Evolutionary conservation across 2,888 invertebrate genomes (phyloP).

Genomic region (Scelioninae gen. 2): DNA sequence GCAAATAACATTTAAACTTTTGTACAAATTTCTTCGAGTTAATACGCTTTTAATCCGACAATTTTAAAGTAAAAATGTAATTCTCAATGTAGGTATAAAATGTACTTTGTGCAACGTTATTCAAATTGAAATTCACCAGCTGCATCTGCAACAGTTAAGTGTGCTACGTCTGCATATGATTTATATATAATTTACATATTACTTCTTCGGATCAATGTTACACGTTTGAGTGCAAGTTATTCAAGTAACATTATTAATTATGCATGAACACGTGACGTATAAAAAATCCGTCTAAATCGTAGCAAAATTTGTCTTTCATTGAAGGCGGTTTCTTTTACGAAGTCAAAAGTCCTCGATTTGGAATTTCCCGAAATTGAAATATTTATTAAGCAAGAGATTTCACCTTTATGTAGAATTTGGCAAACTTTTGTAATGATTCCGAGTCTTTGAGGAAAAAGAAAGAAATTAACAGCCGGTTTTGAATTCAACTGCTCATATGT

Average conservation of each 20-base stretch:
- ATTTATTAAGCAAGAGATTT: too few species aligned
- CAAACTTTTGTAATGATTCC: too few species aligned
- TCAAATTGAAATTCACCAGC: slow-evolving; percentile 37
- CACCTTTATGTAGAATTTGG: too few species aligned
- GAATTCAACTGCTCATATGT: too few species aligned
- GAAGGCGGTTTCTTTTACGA: too few species aligned
- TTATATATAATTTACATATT: slow-evolving; percentile 41
- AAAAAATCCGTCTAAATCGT: slow-evolving; percentile 9
- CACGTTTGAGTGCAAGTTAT: slow-evolving; percentile 29
- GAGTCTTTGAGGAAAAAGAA: too few species aligned
- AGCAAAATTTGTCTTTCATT: slow-evolving; percentile 1
- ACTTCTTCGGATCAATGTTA: slow-evolving; percentile 31
- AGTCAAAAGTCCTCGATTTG: too few species aligned
- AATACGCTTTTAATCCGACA: slow-evolving; percentile 12
- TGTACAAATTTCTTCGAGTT: background rate
- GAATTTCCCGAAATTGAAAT: too few species aligned
- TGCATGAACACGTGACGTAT: slow-evolving; percentile 1
- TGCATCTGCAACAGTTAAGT: slow-evolving; percentile 31
- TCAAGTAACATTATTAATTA: slow-evolving; percentile 9
- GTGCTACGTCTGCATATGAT: slow-evolving; percentile 23
- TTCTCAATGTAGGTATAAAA: slow-evolving; percentile 20
- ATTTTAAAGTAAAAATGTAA: slow-evolving; percentile 26
- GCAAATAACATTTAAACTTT: slow-evolving; percentile 5
- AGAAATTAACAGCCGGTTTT: too few species aligned
- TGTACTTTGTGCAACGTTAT: slow-evolving; percentile 18